These are phyloP conservation scores for Porites australiensis DNA, from an alignment of 64 coral and sea anemone species.

Conservation along the genomic window DNA sequence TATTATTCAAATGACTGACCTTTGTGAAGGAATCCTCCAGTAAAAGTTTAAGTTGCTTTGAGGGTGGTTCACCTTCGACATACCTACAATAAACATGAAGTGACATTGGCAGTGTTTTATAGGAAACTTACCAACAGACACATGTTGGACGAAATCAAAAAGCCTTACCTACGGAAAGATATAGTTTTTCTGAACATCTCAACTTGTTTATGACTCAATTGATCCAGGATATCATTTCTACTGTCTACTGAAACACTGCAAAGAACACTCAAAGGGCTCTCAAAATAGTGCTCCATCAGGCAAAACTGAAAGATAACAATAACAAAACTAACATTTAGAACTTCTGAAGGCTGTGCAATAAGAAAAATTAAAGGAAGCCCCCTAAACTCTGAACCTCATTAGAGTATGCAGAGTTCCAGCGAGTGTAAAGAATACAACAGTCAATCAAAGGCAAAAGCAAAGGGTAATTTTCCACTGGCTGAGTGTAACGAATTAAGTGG, in stretches of 20 bases:
- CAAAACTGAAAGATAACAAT: conserved; percentile 68
- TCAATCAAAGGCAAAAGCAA: too few species aligned
- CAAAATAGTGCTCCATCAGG: conserved; percentile 81
- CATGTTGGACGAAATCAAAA: background rate
- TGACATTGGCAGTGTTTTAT: too few species aligned
- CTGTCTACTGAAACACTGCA: conserved; percentile 50
- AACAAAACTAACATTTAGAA: background rate
- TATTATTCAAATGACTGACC: conserved; percentile 13
- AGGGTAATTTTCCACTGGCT: too few species aligned
- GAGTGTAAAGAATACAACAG: too few species aligned
- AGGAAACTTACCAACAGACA: too few species aligned
- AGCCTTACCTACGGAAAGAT: conserved; percentile 68
- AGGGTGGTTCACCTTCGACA: conserved; percentile 50
- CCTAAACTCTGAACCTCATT: too few species aligned
- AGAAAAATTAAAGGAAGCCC: too few species aligned
- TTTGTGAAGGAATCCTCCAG: conserved; percentile 76
- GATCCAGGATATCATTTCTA: conserved; percentile 21
- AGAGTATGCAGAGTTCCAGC: too few species aligned
- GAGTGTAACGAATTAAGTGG: too few species aligned
- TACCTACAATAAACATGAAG: background rate
- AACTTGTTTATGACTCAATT: conserved; percentile 65
- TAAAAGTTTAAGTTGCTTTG: conserved; percentile 56
- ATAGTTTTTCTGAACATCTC: conserved; percentile 67
- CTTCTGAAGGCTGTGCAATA: too few species aligned
- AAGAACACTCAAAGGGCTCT: conserved; percentile 72